Conservation (phyloP, 2,113 vertebrate genomes). For the Rhinoderma darwinii region DNA sequence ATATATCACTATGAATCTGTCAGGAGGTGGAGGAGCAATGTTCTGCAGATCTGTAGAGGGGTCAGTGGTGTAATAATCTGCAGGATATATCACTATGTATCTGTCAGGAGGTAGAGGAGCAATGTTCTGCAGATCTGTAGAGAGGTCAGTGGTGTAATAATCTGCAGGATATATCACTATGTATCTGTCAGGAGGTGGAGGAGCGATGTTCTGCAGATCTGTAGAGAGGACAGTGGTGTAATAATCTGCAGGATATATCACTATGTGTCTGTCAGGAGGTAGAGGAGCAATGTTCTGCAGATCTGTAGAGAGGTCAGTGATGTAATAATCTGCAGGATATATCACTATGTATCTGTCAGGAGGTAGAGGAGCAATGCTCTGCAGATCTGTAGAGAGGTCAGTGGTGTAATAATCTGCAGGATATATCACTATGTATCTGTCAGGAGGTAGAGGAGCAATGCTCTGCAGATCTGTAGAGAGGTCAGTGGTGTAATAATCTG, state of each 20-base stretch:
- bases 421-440: background rate
- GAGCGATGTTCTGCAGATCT: constrained; percentile 3
- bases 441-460: background rate
- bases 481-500: background rate
- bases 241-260: background rate
- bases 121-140: background rate
- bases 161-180: background rate
- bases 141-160: background rate
- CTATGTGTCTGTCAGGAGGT: background rate
- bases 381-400: background rate
- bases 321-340: background rate
- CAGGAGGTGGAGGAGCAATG: background rate
- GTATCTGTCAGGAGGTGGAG: background rate
- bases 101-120: background rate
- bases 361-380: background rate
- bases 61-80: background rate
- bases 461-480: background rate
- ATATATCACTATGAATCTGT: background rate
- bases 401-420: background rate
- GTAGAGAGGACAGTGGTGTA: background rate
- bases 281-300: background rate
- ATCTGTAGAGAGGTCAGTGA: background rate
- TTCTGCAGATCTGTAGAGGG: background rate
- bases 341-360: background rate
- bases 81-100: background rate